Percentiles rank a stretch among this genome's conserved stretches.
These are phyloP conservation scores for Chloroclystis v-ata DNA, from an alignment of 2,888 invertebrate species.

Conservation along the genomic window DNA sequence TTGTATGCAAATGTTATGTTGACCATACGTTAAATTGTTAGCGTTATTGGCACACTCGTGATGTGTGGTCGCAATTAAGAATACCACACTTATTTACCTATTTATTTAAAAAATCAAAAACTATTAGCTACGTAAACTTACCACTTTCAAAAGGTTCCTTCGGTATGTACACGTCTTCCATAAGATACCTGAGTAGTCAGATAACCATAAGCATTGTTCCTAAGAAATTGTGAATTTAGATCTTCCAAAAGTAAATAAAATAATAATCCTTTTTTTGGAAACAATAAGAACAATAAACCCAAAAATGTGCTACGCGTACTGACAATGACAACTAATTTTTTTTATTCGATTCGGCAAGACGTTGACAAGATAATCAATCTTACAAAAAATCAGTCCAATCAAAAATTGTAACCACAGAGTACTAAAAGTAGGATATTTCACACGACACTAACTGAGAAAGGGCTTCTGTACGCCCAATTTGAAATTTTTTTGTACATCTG, in stretches of 20 bases:
- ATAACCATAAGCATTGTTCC: conserved; percentile 48
- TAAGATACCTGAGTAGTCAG: conserved; percentile 49
- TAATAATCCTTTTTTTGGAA: conserved; percentile 17
- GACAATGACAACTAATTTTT: conserved; percentile 4
- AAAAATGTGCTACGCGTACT: conserved; percentile 39
- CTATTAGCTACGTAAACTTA: conserved; percentile 43
- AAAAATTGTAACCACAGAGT: too few species aligned
- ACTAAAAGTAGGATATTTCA: too few species aligned
- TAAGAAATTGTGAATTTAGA: conserved; percentile 30
- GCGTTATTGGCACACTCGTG: conserved; percentile 46
- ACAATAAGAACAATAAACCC: conserved; percentile 39
- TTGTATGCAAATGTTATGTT: conserved; percentile 70
- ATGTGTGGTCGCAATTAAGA: conserved; percentile 46
- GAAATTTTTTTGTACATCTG: background rate
- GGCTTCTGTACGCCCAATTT: too few species aligned
- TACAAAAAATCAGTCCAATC: too few species aligned
- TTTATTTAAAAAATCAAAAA: conserved; percentile 33
- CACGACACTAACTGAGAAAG: too few species aligned
- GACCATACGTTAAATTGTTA: conserved; percentile 54
- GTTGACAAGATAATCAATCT: background rate
- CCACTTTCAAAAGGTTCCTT: conserved; percentile 56
- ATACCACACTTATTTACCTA: conserved; percentile 40
- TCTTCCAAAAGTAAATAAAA: conserved; percentile 26
- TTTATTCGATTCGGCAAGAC: background rate
- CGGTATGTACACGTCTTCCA: conserved; percentile 57